Evolutionary conservation across 1,140 invertebrate genomes (phyloP), one percentile per base, ranked within the genome.

Genomic region (Scaptomyza hsui): DNA sequence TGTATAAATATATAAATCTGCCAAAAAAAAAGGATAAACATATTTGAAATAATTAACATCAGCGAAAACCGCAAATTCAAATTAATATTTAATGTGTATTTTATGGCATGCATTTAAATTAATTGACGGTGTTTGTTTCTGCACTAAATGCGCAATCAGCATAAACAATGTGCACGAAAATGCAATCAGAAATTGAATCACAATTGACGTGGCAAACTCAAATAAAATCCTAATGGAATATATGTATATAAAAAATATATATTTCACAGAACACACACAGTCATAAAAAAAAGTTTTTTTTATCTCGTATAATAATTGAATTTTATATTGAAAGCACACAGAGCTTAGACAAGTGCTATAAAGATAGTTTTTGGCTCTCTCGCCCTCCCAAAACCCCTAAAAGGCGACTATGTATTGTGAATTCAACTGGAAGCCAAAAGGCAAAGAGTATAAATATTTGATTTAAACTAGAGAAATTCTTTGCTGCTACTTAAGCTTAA

Each of bases 41-140:
- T 42, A 55, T 56, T 57, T 59, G 21, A 56, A 51, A 57, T 72
- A 60, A 59, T 81, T n/a, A 73, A 78, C 16, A 68, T 61, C 4
- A 61, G 21, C 13, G 7, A 49, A 49, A 5, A 32, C 21, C 10
- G 15, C 47, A 37, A 51, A 70, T 39, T 13, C 35, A 19, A 60
- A 74, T 86, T 48, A 61, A 86, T 86, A 80, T 70, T 80, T 74
- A 68, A 85, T 71, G 32, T 16, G 49, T 24, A 65, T 67, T 86
- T 83, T 56, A 85, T 81, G 81, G 60, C 47, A 32, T 9, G 47
- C 48, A 86, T 86, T 86, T 67, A 68, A 76, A 70, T 83, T 73
- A 86, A 83, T 83, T 83, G 69, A 51, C 64, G 52, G 48, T 41
- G 37, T 26, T 35, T 39, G 5, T 7, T 29, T 29, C 6, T 1